Conservation (phyloP, 1,140 invertebrate species). For the Procambarus clarkii region DNA sequence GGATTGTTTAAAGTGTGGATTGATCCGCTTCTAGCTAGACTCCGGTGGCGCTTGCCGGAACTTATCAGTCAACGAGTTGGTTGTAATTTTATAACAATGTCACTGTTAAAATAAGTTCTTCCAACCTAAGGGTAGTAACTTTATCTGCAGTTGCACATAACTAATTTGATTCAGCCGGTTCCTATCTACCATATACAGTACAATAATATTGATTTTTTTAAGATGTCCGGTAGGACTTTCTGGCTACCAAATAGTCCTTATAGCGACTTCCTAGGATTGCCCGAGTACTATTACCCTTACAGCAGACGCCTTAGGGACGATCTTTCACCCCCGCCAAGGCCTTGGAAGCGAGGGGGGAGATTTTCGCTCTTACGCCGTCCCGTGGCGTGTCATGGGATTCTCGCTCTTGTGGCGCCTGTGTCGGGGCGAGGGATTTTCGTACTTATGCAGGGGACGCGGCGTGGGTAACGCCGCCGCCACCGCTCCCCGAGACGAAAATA, state of each 20-base stretch:
- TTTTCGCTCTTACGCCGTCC: constrained; percentile 28
- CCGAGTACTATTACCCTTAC: constrained; percentile 2
- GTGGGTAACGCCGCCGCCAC: constrained; percentile 43
- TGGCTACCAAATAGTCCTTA: not conserved
- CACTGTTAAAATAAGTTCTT: too few species aligned
- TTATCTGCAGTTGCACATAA: too few species aligned
- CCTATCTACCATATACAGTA: not conserved
- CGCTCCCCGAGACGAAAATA: constrained; percentile 53
- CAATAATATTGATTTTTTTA: not conserved
- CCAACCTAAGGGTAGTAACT: too few species aligned
- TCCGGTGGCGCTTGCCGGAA: too few species aligned
- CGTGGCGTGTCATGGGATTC: constrained; percentile 20
- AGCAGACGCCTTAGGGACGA: constrained; percentile 1
- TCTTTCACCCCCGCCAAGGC: constrained; percentile 39
- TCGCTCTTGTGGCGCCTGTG: constrained; percentile 24
- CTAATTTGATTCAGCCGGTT: too few species aligned
- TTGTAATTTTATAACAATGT: too few species aligned
- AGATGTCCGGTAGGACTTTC: not conserved
- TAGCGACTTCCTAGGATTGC: not conserved
- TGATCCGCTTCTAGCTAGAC: too few species aligned
- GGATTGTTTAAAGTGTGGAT: too few species aligned
- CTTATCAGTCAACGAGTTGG: too few species aligned
- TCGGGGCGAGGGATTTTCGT: constrained; percentile 34
- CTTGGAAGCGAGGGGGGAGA: constrained; percentile 24
- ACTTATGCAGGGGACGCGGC: constrained; percentile 55